A percentile compares a stretch with the other conserved stretches of the same genome.
phyloP scores from a whole-genome alignment of 2,797 vertebrate genomes.

The Enteromius fasciolatus region DNA sequence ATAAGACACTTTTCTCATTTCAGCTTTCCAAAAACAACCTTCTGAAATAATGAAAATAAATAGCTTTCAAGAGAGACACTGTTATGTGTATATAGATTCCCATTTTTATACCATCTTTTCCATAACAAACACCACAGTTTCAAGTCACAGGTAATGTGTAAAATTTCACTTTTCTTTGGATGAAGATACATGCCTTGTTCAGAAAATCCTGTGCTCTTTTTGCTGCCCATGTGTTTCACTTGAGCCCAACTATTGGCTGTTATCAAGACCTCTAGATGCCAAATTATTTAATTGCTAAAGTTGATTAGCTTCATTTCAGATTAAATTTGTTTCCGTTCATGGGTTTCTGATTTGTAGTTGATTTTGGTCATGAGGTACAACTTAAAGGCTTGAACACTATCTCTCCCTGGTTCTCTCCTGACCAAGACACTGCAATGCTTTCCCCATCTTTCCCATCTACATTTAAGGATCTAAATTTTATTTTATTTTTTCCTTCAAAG shows the following conservation, averaged over 20 bases:
- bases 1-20: conserved; percentile 5
- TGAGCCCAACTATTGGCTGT: conserved; percentile 18
- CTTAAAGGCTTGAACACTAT: neutral
- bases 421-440: conserved; percentile 36
- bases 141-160: neutral
- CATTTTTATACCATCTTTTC: neutral
- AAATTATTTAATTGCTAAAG: conserved; percentile 1
- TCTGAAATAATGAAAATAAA: neutral
- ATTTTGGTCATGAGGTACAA: conserved; percentile 1
- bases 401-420: conserved; percentile 36
- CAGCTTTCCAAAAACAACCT: neutral
- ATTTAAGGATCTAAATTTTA: conserved; percentile 45
- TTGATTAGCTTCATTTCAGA: neutral
- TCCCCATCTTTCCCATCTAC: conserved; percentile 43
- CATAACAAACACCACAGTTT: neutral
- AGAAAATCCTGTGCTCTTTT: conserved; percentile 28
- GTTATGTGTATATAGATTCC: neutral
- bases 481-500: conserved; percentile 18
- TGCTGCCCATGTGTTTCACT: conserved; percentile 24
- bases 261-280: conserved; percentile 9
- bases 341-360: conserved; percentile 14
- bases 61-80: neutral
- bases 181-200: conserved; percentile 25
- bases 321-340: conserved; percentile 16
- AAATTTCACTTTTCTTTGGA: conserved; percentile 31